Base-by-base conservation (phyloP, 2,797 vertebrate genomes). In the Balearica regulorum region DNA sequence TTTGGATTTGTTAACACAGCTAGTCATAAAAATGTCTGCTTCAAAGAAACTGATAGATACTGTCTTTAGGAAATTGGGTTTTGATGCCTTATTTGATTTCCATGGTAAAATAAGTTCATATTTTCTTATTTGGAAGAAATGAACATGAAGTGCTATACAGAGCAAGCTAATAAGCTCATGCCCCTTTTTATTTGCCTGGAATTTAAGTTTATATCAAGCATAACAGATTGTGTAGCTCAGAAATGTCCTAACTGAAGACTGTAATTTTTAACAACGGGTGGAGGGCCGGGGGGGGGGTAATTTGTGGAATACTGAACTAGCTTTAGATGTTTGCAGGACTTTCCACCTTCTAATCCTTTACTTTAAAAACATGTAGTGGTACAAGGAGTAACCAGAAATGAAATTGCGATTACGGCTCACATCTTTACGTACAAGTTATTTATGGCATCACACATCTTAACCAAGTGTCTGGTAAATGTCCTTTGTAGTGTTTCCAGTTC, bases 61-160 rank as follows among this genome's bases (percentile, higher is more conserved):
- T 82, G 89, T 94, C 95, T 89, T 92, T 16, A 73, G 93, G 81
- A 96, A 97, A 96, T 92, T 93, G 89, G 93, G 87, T 62, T 81
- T 96, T 96, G 93, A 96, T 96, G 95, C 72, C 70, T 93, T 86
- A 78, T 86, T 96, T 93, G 95, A 96, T 97, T 95, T 94, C 94
- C 86, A 60, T 24, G 62, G 89, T 57, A 93, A 93, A 95, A 54
- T 65, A 89, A 96, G 93, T 95, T 95, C 83, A 90, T 54, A 29
- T 86, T 97, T 97, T 95, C 81, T 92, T 83, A 46, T 73, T 77
- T 48, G 48, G n/a, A 66, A 91, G 70, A 90, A 87, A 64, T 37
- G 66, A 94, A 70, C 48, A 21, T 10, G 7, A 64, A 90, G 39
- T 44, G 73, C n/a, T 48, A 35, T 53, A 54, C 33, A 84, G 85